Percentiles rank a stretch among this genome's conserved stretches.
phyloP scores from a whole-genome alignment of 2,888 invertebrate genomes.

The Embidobia sp. region DNA sequence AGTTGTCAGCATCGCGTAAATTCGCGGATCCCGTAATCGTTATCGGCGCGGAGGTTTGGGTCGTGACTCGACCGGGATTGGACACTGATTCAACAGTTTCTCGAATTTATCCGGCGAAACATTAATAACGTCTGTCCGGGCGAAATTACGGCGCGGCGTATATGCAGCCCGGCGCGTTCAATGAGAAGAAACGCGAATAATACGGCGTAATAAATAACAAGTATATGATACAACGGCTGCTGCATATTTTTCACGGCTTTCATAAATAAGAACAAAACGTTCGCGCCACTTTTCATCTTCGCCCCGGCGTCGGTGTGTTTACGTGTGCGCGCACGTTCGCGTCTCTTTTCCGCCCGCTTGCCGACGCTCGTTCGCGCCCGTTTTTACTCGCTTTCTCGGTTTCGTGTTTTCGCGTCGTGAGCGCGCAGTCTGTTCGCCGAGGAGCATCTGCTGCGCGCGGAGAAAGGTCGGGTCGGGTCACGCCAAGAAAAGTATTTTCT shows the following conservation, averaged over 20 bases:
- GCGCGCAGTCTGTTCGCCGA: constrained; percentile 53
- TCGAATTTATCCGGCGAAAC: constrained; percentile 40
- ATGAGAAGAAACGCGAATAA: constrained; percentile 56
- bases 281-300: constrained; percentile 58
- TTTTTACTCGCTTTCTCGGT: constrained; percentile 45
- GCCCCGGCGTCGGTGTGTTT: constrained; percentile 8
- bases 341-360: constrained; percentile 8
- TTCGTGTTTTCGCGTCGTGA: constrained; percentile 58
- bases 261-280: constrained; percentile 63
- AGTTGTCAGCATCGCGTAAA: too few species aligned
- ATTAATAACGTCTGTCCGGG: constrained; percentile 50
- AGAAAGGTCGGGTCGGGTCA: constrained; percentile 65
- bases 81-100: constrained; percentile 53
- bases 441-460: constrained; percentile 62
- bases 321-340: constrained; percentile 4
- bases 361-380: constrained; percentile 20
- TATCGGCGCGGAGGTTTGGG: constrained; percentile 23
- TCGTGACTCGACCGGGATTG: constrained; percentile 47
- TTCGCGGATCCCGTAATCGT: constrained; percentile 16
- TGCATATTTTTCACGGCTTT: constrained; percentile 61
- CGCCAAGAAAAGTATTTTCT: constrained; percentile 59
- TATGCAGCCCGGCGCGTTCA: constrained; percentile 38
- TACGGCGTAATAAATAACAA: constrained; percentile 55
- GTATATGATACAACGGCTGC: constrained; percentile 55
- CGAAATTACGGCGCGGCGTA: constrained; percentile 36